Evolutionary conservation across 2,797 vertebrate genomes (phyloP).

Genomic region (Tokudaia muenninki): DNA sequence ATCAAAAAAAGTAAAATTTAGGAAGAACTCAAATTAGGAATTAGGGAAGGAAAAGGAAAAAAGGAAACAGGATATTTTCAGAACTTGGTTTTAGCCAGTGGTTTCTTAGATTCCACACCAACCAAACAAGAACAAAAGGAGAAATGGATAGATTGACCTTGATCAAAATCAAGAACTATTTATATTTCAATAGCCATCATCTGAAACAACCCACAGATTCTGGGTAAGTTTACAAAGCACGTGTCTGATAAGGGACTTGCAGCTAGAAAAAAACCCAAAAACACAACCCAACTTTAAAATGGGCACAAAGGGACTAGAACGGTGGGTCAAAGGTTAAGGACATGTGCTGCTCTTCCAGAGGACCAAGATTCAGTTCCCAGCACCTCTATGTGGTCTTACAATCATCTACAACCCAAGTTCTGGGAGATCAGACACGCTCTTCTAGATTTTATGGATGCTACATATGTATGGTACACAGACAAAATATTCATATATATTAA

Average conservation of each 20-base stretch:
- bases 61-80: neutral
- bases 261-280: constrained; percentile 35
- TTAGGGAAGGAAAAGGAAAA: neutral
- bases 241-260: neutral
- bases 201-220: neutral
- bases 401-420: neutral
- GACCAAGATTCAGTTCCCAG: neutral
- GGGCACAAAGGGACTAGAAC: neutral
- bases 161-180: constrained; percentile 37
- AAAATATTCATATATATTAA: neutral
- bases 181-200: neutral
- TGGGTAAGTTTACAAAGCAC: neutral
- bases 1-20: constrained; percentile 14
- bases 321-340: neutral
- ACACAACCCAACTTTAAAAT: neutral
- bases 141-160: neutral
- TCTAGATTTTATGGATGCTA: neutral
- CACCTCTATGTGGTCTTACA: neutral
- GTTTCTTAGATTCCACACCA: neutral
- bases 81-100: neutral
- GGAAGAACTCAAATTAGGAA: neutral
- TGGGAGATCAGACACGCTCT: neutral
- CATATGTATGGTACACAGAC: too few species aligned
- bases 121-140: constrained; percentile 10
- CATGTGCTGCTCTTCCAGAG: neutral